A percentile compares a stretch with the other conserved stretches of the same genome.
These are phyloP conservation scores for Fregetta grallaria DNA, from an alignment of 2,113 vertebrate genomes.

Conservation along the genomic window DNA sequence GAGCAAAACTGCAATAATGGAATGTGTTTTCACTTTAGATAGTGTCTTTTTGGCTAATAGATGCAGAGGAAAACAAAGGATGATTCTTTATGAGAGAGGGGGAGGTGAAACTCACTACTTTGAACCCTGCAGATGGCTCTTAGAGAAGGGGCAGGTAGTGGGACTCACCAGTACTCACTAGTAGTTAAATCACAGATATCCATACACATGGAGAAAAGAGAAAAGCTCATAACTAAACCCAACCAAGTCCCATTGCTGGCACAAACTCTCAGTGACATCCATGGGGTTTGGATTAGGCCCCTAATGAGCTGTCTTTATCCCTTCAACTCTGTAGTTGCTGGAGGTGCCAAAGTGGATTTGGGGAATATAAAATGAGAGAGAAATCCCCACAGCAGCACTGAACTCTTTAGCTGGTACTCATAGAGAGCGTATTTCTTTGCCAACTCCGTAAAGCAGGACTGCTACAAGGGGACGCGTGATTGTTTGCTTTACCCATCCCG, in stretches of 20 bases:
- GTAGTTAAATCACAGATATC: not conserved
- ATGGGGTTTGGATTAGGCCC: not conserved
- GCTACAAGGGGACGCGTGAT: not conserved
- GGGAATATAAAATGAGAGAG: not conserved
- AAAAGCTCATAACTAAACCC: not conserved
- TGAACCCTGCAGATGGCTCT: not conserved
- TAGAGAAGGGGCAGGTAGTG: not conserved
- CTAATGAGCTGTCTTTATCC: not conserved
- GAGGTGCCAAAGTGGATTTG: not conserved
- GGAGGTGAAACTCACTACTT: not conserved
- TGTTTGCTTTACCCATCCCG: not conserved
- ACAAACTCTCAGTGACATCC: not conserved
- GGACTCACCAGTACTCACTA: not conserved
- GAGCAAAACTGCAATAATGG: not conserved
- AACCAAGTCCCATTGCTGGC: not conserved
- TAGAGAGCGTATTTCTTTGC: not conserved
- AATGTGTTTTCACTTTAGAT: constrained; percentile 47
- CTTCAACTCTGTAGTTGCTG: not conserved
- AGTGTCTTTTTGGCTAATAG: not conserved
- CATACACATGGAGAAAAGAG: fast-evolving
- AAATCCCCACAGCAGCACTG: not conserved
- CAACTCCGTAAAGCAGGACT: not conserved
- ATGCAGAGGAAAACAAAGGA: not conserved
- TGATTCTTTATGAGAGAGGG: not conserved
- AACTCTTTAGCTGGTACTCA: not conserved